These are phyloP conservation scores for Glaucopsyche alexis DNA, from an alignment of 2,888 invertebrate genomes.

Conservation along the genomic window DNA sequence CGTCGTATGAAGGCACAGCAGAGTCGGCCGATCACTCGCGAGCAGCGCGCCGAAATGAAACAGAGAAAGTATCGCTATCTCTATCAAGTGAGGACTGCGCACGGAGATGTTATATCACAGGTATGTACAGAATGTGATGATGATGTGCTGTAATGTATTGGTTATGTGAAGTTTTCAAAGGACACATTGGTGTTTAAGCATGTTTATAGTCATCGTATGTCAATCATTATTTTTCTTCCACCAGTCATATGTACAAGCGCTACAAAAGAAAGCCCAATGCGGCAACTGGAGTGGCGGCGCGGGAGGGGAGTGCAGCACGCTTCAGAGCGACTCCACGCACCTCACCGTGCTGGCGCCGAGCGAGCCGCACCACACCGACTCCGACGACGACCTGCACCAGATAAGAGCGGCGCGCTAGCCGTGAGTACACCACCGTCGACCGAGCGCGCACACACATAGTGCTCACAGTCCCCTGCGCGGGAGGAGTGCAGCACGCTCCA, in stretches of 20 bases:
- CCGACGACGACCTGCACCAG: slow-evolving; percentile 78
- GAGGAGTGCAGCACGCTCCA: slow-evolving; percentile 80
- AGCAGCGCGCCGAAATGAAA: slow-evolving; percentile 88
- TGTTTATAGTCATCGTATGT: too few relatives aligned
- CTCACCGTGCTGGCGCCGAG: slow-evolving; percentile 85
- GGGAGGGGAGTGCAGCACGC: slow-evolving; percentile 85
- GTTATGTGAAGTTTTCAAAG: too few relatives aligned
- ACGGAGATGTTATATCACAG: slow-evolving; percentile 94
- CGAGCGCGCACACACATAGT: not conserved
- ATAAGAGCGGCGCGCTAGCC: slow-evolving; percentile 56
- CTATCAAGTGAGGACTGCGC: slow-evolving; percentile 93
- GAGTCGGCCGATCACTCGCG: slow-evolving; percentile 81
- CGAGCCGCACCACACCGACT: slow-evolving; percentile 79
- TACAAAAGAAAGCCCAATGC: slow-evolving; percentile 86
- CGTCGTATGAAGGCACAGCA: slow-evolving; percentile 63
- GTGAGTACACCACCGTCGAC: not conserved
- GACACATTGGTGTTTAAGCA: too few relatives aligned
- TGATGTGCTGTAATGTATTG: not conserved
- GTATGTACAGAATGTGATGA: slow-evolving; percentile 60
- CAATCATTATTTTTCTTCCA: not conserved
- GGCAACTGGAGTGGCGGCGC: slow-evolving; percentile 79
- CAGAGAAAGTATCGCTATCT: slow-evolving; percentile 92
- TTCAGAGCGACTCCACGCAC: slow-evolving; percentile 89
- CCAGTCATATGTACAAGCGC: slow-evolving; percentile 89
- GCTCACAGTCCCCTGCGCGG: not conserved